Base-by-base conservation (phyloP, 2,888 invertebrate species). In the Unio delphinus region DNA sequence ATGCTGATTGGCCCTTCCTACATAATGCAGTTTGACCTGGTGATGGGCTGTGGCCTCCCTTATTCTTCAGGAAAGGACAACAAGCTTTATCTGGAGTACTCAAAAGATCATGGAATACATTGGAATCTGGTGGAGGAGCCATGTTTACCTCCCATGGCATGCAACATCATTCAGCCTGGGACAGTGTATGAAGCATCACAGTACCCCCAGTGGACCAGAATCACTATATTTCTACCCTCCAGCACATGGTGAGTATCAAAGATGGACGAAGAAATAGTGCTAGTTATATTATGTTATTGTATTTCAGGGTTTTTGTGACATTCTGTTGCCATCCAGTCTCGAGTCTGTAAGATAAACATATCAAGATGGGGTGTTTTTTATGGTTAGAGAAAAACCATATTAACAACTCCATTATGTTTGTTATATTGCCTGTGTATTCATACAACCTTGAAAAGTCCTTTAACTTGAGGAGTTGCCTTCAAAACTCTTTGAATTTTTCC, bases 11-110 rank as follows among this genome's bases (percentile, higher is more conserved):
- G 90, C 0, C 89, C 90, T 2, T 89, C 89, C 0, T 90, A 88
- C 73, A 88, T 90, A 81, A 83, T 90, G 55, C 90, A 91, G 80
- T 90, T 90, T 83, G 89, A 90, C 69, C 82, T 91, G 3, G 86
- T 88, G 6, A 90, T 90, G 86, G 89, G 89, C 26, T 90, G 90
- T 79, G 86, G 84, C n/a, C 71, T 81, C 4, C 80, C 84, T 20
- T 87, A 81, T 71, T 72, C 75, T 8, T 78, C 82, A 59, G 74
- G 72, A 57, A 68, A 78, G 17, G 81, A 84, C 69, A 86, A 87
- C 67, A 74, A 83, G 73, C 75, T 89, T 15, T 80, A 85, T 64
- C 82, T 90, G 62, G 89, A 90, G 80, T 90, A 87, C 80, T 90
- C 90, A 5, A 82, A 85, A 23, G 87, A 91, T 77, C 89, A 90